Percentiles rank a stretch among this genome's conserved stretches.
Evolutionary conservation across 2,888 invertebrate genomes (phyloP).

Genomic region (Tolmerus cingulatus): DNA sequence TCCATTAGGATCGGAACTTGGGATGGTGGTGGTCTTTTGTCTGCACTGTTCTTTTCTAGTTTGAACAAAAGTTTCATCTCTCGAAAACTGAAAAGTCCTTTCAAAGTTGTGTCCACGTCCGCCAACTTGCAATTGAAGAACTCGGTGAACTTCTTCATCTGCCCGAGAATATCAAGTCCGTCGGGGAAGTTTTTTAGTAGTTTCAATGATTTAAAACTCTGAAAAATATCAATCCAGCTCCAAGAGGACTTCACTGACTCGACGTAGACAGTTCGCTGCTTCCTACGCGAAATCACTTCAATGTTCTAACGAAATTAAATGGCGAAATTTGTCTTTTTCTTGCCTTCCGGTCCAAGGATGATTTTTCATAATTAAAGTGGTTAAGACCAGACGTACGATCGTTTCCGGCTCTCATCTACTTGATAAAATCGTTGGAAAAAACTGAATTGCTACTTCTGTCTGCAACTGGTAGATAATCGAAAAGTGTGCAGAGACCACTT

Average conservation of each 20-base stretch:
- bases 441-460: neutral
- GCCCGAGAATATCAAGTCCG: slow-evolving; percentile 9
- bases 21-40: slow-evolving; percentile 11
- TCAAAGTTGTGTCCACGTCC: slow-evolving; percentile 19
- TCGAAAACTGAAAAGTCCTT: slow-evolving; percentile 30
- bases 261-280: neutral
- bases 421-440: neutral
- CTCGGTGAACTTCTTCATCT: neutral
- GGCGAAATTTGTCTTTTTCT: neutral
- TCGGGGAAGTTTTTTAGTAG: slow-evolving; percentile 19
- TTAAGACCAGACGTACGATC: neutral
- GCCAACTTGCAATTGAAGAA: neutral
- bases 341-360: neutral
- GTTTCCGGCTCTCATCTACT: neutral
- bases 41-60: slow-evolving; percentile 21
- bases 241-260: neutral
- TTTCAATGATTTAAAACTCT: slow-evolving; percentile 34
- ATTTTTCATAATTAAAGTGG: neutral
- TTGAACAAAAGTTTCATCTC: slow-evolving; percentile 33
- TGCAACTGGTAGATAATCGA: neutral
- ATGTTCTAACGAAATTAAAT: neutral
- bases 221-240: slow-evolving; percentile 6
- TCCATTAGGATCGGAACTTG: slow-evolving; percentile 28
- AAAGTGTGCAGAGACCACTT: neutral
- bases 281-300: neutral